Percentiles rank a stretch among this genome's conserved stretches.
Evolutionary conservation across 2,113 vertebrate genomes (phyloP).

Genomic region (Capreolus pygargus): DNA sequence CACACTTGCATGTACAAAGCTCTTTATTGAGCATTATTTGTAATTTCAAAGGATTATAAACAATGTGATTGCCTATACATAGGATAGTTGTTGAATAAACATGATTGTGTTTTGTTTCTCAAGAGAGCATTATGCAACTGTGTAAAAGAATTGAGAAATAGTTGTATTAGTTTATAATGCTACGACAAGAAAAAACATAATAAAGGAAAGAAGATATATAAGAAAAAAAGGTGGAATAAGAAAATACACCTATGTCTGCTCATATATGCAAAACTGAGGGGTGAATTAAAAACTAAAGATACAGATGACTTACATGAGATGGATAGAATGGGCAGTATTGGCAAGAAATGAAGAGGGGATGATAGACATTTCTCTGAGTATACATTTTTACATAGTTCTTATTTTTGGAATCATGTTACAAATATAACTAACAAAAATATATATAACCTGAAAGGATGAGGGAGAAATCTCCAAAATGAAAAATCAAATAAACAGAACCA

Average conservation of each 20-base stretch:
- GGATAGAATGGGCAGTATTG: not conserved
- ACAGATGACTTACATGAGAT: not conserved
- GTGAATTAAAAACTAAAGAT: not conserved
- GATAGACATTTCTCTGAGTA: not conserved
- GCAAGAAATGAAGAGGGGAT: not conserved
- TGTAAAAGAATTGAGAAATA: not conserved
- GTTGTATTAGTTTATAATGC: not conserved
- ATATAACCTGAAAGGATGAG: not conserved
- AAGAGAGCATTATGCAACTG: not conserved
- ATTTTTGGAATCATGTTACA: not conserved
- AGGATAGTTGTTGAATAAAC: not conserved
- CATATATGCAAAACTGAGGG: not conserved
- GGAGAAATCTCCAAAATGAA: constrained; percentile 28
- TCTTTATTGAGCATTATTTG: not conserved
- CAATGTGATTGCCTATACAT: not conserved
- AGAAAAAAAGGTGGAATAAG: not conserved
- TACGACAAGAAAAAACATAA: not conserved
- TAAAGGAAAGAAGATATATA: not conserved
- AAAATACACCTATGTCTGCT: not conserved
- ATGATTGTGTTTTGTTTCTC: not conserved
- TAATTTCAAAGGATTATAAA: not conserved
- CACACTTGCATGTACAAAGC: not conserved
- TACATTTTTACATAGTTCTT: not conserved
- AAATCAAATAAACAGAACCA: constrained; percentile 12
- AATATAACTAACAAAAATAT: constrained; percentile 9